Evolutionary conservation across 1,140 invertebrate species (phyloP), one percentile per base, ranked within the genome.

Genomic region (Tenebrio molitor): DNA sequence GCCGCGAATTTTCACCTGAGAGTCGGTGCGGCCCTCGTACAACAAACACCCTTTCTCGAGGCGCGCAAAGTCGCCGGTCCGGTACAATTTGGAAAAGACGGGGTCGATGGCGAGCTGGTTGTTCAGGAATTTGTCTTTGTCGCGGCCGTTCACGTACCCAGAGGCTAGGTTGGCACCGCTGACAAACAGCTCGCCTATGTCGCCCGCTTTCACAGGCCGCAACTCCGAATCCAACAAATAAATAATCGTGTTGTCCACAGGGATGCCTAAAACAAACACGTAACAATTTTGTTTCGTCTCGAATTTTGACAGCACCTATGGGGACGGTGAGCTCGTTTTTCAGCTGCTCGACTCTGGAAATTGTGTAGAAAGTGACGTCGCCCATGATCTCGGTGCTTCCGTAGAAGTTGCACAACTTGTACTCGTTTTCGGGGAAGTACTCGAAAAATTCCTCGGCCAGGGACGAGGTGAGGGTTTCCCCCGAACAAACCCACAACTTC

Each of bases 301-400:
- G n/a, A n/a, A n/a, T n/a, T n/a, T 41, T n/a, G n/a, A 2, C 36
- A 41, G 36, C 4, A 93, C 93, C 94, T 71, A 96, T 95, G 1
- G 94, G 93, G 15, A 95, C 89, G 79, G 91, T 92, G 2, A 89
- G 86, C 12, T 88, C 84, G 29, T 86, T 76, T 19, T 88, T 84
- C 21, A 93, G 77, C 70, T 95, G 89, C 0, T 85, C 82, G 16
- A 68, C 12, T 5, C 79, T 80, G 1, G 73, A 80, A 7, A 91
- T 83, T 1, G 87, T 75, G 62, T 90, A 87, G 76, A 87, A 93
- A 0, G 92, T 93, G 1, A 94, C 92, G 79, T 95, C 93, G 0
- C 91, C 92, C 91, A 93, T 93, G 7, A 94, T 89, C 83, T 97
- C 95, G 0, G 95, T 96, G 72, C 93, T 95, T 0, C 95, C 95